Percentiles rank a stretch among this genome's conserved stretches.
Evolutionary conservation across 2,888 invertebrate genomes (phyloP).

Genomic region (Tolmerus cingulatus): DNA sequence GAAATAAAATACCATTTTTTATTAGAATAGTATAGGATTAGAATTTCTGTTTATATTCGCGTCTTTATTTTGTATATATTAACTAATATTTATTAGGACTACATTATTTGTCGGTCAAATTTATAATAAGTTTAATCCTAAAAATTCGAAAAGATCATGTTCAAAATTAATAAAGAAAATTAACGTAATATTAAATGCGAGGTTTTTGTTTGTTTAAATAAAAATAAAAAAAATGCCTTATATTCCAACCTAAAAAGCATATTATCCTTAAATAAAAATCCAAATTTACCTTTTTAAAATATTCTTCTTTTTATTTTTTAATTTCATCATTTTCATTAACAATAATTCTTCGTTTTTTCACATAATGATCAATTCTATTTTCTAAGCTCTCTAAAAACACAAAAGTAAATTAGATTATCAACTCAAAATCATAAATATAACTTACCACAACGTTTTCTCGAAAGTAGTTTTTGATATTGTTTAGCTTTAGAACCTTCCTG

Average conservation of each 20-base stretch:
- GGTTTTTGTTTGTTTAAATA: background rate
- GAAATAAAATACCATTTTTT: background rate
- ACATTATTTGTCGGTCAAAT: background rate
- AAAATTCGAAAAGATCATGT: background rate
- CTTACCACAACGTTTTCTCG: slow-evolving; percentile 82
- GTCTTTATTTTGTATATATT: background rate
- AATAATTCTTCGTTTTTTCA: slow-evolving; percentile 71
- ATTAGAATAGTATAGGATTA: background rate
- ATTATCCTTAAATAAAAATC: background rate
- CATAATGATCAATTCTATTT: slow-evolving; percentile 78
- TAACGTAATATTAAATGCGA: background rate
- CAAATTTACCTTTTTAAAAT: background rate
- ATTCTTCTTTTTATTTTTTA: background rate
- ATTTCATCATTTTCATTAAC: background rate
- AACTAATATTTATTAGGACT: background rate
- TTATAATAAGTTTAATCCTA: background rate
- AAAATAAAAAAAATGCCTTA: background rate
- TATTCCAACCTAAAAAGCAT: background rate
- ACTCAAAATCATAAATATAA: slow-evolving; percentile 50
- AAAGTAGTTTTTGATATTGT: slow-evolving; percentile 76
- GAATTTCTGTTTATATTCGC: background rate
- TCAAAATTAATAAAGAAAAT: background rate
- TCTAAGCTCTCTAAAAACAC: slow-evolving; percentile 79
- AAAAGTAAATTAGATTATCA: slow-evolving; percentile 27
- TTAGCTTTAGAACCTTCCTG: slow-evolving; percentile 74